Evolutionary conservation across 2,888 invertebrate genomes (phyloP).

Genomic region (Sarcophaga variegata): DNA sequence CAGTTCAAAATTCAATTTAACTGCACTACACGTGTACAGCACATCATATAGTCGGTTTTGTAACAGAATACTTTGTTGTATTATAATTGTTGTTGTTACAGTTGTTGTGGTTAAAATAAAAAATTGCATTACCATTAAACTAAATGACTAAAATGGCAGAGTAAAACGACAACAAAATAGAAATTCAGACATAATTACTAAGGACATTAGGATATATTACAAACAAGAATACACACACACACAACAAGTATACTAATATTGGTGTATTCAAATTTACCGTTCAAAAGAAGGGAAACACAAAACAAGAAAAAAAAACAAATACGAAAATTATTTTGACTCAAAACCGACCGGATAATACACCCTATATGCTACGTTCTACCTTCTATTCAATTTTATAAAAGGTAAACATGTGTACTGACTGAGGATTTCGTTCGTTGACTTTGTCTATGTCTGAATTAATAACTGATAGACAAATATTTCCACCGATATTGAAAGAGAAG

Average conservation of each 20-base stretch:
- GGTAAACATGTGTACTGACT: too few species aligned
- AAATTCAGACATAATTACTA: conserved; percentile 71
- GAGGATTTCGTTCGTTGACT: too few species aligned
- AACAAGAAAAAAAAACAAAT: conserved; percentile 12
- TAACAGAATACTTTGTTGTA: conserved; percentile 13
- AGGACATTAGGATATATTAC: conserved; percentile 71
- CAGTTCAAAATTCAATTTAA: neutral
- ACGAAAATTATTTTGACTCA: conserved; percentile 6
- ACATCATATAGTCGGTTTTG: neutral
- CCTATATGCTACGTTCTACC: too few species aligned
- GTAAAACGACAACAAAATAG: conserved; percentile 64
- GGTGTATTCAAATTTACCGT: conserved; percentile 24
- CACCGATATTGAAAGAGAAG: too few species aligned
- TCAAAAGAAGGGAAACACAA: conserved; percentile 34
- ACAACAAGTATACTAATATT: neutral
- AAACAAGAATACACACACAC: conserved; percentile 43
- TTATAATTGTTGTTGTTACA: conserved; percentile 39
- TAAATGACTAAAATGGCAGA: conserved; percentile 68
- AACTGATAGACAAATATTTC: too few species aligned
- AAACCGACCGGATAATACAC: too few species aligned
- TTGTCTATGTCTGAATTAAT: too few species aligned
- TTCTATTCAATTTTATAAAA: too few species aligned
- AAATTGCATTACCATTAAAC: conserved; percentile 69
- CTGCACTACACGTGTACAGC: neutral
- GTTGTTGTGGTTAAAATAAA: conserved; percentile 60